phyloP scores from a whole-genome alignment of 1,140 invertebrate genomes.

The Drosophila rufa region DNA sequence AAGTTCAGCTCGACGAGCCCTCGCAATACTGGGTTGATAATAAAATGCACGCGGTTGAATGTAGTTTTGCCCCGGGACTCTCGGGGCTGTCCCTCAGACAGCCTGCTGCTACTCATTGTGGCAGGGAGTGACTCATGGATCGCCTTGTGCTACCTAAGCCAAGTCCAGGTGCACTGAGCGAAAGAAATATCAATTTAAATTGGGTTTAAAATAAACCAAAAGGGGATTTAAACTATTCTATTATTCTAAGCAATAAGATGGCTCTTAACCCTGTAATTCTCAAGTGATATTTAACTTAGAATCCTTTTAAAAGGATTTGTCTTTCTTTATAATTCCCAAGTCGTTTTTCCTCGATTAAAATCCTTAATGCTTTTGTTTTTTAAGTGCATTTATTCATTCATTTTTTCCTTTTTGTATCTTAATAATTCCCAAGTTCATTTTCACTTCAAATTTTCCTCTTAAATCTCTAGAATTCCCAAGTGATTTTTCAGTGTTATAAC shows the following conservation, averaged over 20 bases:
- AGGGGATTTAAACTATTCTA: not conserved
- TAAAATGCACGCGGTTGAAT: slow-evolving; percentile 41
- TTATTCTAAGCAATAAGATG: not conserved
- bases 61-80: slow-evolving; percentile 17
- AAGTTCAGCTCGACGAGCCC: slow-evolving; percentile 46
- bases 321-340: not conserved
- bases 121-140: slow-evolving; percentile 39
- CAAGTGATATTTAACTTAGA: not conserved
- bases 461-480: not conserved
- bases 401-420: not conserved
- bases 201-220: not conserved
- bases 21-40: slow-evolving; percentile 32
- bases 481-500: not conserved
- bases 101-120: slow-evolving; percentile 35
- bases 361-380: not conserved
- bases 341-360: not conserved
- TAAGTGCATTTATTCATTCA: no score
- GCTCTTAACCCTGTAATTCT: not conserved
- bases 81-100: slow-evolving; percentile 14
- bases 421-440: not conserved
- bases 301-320: no score
- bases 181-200: not conserved
- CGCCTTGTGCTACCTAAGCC: slow-evolving; percentile 42
- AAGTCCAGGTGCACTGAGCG: slow-evolving; percentile 13
- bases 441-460: not conserved